Base-by-base conservation (phyloP, 2,113 vertebrate genomes). In the Stegastes partitus region DNA sequence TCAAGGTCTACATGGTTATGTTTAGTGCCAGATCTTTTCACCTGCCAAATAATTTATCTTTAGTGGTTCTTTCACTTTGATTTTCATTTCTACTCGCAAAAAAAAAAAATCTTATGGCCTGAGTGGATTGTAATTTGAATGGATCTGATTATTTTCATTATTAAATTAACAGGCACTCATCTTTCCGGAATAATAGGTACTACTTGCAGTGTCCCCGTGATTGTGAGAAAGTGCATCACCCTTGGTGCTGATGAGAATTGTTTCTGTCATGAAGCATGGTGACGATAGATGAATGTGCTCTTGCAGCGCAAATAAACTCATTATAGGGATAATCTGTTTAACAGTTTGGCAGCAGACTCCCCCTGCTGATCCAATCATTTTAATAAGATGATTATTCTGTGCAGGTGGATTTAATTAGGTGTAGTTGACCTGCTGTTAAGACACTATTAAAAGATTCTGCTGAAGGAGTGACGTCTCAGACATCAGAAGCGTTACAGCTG, bases 321-420 rank as follows among this genome's bases (percentile, higher is more conserved):
- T 93, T 90, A 91, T 68, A 49, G 80, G 68, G 58, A 76, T 93
- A 92, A 94, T 91, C 82, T 85, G 74, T 88, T 88, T 74, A 87
- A 82, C 68, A 82, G 59, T 85, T 80, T 86, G 82, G 69, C 72
- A 68, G 69, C 80, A 68, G 66, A 28, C 82, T 68, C 79, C 78
- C 65, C 76, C 79, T 55, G 59, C 81, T 77, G 89, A 87, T 88
- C 83, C 79, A 87, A 89, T 89, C 82, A 78, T 83, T 91, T 91
- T 92, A 93, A 93, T 93, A 86, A 91, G 84, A 87, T 92, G 90
- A 91, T 93, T 92, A 92, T 92, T 91, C 81, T 34, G 44, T 74
- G 89, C 80, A 81, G 89, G 87, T 90, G 89, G 77, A 84, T 90
- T 83, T 89, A 92, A 93, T 94, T 89, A 93, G 61, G 66, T 70